Base-by-base conservation (phyloP, 2,888 invertebrate genomes). In the Lapara coniferarum region DNA sequence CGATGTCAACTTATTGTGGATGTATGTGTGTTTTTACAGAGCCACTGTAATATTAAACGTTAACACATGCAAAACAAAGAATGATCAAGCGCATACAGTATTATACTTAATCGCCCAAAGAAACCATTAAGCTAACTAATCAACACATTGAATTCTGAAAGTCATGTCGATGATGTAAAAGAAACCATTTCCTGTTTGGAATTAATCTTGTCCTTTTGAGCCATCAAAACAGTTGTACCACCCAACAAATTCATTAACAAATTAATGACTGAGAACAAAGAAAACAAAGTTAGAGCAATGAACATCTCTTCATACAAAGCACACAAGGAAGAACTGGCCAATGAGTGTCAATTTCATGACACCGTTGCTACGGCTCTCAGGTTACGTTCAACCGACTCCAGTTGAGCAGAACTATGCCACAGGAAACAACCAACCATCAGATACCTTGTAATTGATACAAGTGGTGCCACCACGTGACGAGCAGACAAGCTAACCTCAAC, bases 371-470 rank as follows among this genome's bases (percentile, higher is more conserved):
- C 75, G 74, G 74, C 72, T 82, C 78, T 88, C 83, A 68, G 70
- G 75, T 89, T 87, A 85, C 87, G 69, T 79, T 77, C 76, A 81
- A 73, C 72, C 74, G 81, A 83, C 69, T 69, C 68, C 71, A 70
- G 70, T 68, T 70, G 70, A 69, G 70, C 73, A 71, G 76, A 77
- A 80, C 80, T 78, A 79, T 71, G 73, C 76, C 25, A 79, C 82
- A 86, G 84, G 85, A 86, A 86, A 81, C 73, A 75, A 71, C 71
- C 70, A 79, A 77, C 75, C 80, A 75, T 77, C 71, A 76, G 78
- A 77, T 77, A 83, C 77, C 74, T 76, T 78, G 81, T 82, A 84
- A 83, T 78, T 78, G 78, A 84, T 77, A 81, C 81, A 76, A 78
- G 74, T 78, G 75, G 75, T 79, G 70, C 76, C 53, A 75, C 77